These are phyloP conservation scores for Drosophila bifasciata DNA, from an alignment of 1,140 invertebrate genomes.

Conservation along the genomic window DNA sequence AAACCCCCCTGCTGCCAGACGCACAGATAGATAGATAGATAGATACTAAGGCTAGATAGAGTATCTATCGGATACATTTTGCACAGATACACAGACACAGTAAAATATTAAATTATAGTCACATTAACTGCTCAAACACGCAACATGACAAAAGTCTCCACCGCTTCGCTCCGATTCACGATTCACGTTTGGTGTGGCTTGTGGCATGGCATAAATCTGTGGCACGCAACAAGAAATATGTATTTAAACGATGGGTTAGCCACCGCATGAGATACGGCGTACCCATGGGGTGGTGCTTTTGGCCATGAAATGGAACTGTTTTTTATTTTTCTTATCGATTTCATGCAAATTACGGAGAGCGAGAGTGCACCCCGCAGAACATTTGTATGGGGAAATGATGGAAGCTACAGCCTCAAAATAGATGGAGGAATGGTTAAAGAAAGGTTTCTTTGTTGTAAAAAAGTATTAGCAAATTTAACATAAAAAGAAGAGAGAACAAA, in stretches of 20 bases:
- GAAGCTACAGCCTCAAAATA: no score
- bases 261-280: background rate
- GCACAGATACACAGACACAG: slow-evolving; percentile 46
- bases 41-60: slow-evolving; percentile 20
- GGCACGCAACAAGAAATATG: slow-evolving; percentile 55
- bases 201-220: slow-evolving; percentile 66
- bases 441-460: no score
- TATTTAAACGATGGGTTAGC: slow-evolving; percentile 36
- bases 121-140: slow-evolving; percentile 74
- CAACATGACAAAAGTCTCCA: slow-evolving; percentile 70
- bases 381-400: no score
- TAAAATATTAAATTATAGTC: slow-evolving; percentile 79
- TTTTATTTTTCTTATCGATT: slow-evolving; percentile 45
- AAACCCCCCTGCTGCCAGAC: background rate
- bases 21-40: slow-evolving; percentile 12
- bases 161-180: background rate
- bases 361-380: background rate
- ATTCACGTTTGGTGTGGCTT: slow-evolving; percentile 7
- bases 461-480: no score
- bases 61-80: slow-evolving; percentile 41
- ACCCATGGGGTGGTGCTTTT: slow-evolving; percentile 20
- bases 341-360: slow-evolving; percentile 4
- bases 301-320: slow-evolving; percentile 21
- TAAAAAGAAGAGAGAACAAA: no score
- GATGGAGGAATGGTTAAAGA: background rate